A percentile compares a stretch with the other conserved stretches of the same genome.
phyloP scores from a whole-genome alignment of 1,140 invertebrate species.

The Danaus plexippus region DNA sequence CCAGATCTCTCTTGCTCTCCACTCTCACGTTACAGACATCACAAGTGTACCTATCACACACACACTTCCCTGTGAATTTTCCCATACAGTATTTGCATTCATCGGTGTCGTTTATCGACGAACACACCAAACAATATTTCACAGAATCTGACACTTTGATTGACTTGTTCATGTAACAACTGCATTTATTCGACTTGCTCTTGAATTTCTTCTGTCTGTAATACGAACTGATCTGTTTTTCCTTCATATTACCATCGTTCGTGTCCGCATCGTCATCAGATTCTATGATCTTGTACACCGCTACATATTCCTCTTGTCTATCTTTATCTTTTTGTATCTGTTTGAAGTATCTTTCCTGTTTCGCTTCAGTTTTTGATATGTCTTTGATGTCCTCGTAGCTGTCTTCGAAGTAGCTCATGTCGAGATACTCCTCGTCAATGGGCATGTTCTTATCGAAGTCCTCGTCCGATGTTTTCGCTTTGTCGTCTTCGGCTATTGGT shows the following conservation, averaged over 20 bases:
- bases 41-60: not conserved
- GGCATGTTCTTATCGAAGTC: not conserved
- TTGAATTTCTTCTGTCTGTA: not conserved
- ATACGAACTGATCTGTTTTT: slow-evolving; percentile 4
- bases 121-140: slow-evolving; percentile 40
- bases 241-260: slow-evolving; percentile 7
- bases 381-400: slow-evolving; percentile 8
- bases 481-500: slow-evolving; percentile 25
- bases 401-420: slow-evolving; percentile 20
- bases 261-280: slow-evolving; percentile 18
- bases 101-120: slow-evolving; percentile 33
- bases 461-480: not conserved
- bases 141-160: slow-evolving; percentile 28
- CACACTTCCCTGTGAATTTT: slow-evolving; percentile 6
- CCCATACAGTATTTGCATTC: slow-evolving; percentile 28
- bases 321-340: slow-evolving; percentile 14
- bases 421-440: slow-evolving; percentile 15
- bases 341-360: slow-evolving; percentile 2
- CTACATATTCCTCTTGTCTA: slow-evolving; percentile 22
- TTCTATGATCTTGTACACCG: slow-evolving; percentile 36
- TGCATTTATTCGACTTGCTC: not conserved
- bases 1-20: slow-evolving; percentile 2
- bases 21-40: slow-evolving; percentile 7
- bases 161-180: slow-evolving; percentile 15
- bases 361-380: not conserved